These are phyloP conservation scores for Anser brachyrhynchus DNA, from an alignment of 2,113 vertebrate species.

Conservation along the genomic window DNA sequence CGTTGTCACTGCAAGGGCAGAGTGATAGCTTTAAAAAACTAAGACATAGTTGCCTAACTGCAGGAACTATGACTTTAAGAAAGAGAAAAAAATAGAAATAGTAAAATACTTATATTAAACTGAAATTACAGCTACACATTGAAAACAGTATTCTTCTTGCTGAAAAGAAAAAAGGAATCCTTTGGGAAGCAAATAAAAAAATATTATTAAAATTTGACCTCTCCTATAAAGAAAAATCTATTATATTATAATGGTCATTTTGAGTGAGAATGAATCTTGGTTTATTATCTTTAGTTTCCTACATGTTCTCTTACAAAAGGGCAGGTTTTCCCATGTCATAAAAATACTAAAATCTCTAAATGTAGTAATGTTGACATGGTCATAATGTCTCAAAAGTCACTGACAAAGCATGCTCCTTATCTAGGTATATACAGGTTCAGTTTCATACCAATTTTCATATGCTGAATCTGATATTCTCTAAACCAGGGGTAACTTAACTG, in stretches of 20 bases:
- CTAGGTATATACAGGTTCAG: fast-evolving
- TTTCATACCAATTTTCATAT: neutral
- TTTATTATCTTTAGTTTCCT: neutral
- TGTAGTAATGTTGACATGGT: neutral
- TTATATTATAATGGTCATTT: neutral
- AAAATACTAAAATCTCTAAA: neutral
- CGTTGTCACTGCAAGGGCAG: neutral
- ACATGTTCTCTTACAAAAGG: neutral
- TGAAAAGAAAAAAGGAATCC: neutral
- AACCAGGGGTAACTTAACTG: neutral
- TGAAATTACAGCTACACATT: neutral
- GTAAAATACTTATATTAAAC: neutral
- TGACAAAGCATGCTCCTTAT: neutral
- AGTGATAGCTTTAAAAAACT: neutral
- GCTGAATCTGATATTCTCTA: neutral
- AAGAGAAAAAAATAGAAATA: neutral
- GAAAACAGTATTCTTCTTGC: neutral
- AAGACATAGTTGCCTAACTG: neutral
- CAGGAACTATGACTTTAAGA: neutral
- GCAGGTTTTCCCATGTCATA: neutral
- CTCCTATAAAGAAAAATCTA: neutral
- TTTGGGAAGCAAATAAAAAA: neutral
- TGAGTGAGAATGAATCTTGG: neutral
- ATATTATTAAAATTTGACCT: neutral
- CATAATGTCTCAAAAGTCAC: neutral